Base-by-base conservation (phyloP, 2,797 vertebrate genomes). In the Fringilla coelebs region DNA sequence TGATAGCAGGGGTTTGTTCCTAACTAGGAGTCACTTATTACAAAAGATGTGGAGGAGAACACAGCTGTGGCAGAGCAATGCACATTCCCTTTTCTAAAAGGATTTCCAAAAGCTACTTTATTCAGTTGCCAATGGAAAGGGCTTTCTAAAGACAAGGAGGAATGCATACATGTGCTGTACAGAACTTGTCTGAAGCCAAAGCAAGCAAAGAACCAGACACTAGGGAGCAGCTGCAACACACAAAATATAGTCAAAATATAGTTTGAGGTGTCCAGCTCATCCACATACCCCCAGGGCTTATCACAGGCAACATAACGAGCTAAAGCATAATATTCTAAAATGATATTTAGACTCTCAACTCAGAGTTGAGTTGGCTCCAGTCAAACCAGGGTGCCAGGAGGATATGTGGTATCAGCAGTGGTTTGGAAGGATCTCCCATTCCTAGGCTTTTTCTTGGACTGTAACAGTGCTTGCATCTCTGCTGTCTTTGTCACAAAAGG, bases 121-220 rank as follows among this genome's bases (percentile, higher is more conserved):
- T 41, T 57, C 68, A 18, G 31, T 9, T 74, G 16, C 20, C 40
- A 40, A 7, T 5, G 25, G 52, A 62, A 74, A 78, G 28, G 9
- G 36, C 17, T 89, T 65, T 38, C 65, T 48, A 19, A 71, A 40
- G 52, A 62, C 61, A 58, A 41, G 34, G 52, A 62, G 22, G n/a
- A 70, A 74, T 0, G 0, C 7, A 11, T 24, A 17, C 0, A 0
- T 3, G 10, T 4, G 6, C 16, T 19, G 36, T 7, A 26, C 13
- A 19, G n/a, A 78, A 32, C 49, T 7, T 16, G 5, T 34, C 13
- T 5, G 3, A 34, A 26, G 38, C 28, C 65, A 85, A 52, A 57
- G 31, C 32, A 6, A 24, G 41, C 25, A 34, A 43, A 81, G 49
- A 49, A 57, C 9, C 41, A 11, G 38, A 49, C 8, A 4, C 2